phyloP scores from a whole-genome alignment of 2,797 vertebrate species.

The Pagetopsis macropterus region DNA sequence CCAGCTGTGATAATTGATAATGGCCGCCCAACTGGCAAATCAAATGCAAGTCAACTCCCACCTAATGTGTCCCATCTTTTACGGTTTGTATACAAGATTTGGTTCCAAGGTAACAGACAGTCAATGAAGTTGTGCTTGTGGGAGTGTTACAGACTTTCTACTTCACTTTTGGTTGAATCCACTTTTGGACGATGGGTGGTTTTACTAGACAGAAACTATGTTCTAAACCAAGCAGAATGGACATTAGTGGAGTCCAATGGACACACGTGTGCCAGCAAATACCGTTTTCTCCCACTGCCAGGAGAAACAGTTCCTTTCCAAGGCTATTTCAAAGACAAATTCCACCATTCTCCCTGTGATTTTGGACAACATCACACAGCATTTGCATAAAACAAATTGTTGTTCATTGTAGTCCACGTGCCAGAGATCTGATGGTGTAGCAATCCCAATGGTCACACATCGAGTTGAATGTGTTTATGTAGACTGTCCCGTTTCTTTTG shows the following conservation, averaged over 20 bases:
- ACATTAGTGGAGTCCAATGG: constrained; percentile 48
- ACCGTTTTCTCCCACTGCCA: constrained; percentile 55
- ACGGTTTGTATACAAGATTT: not conserved
- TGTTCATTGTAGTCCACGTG: constrained; percentile 33
- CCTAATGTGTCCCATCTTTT: not conserved
- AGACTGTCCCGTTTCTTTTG: not conserved
- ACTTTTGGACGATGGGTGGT: constrained; percentile 38
- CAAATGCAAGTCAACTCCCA: not conserved
- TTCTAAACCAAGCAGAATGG: constrained; percentile 43
- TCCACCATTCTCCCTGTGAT: constrained; percentile 58
- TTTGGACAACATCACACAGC: constrained; percentile 61
- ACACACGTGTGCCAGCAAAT: constrained; percentile 50
- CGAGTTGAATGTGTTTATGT: constrained; percentile 27
- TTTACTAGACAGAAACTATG: constrained; percentile 45
- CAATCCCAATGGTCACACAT: constrained; percentile 23
- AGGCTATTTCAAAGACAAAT: constrained; percentile 58
- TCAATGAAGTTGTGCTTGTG: not conserved
- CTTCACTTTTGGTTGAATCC: constrained; percentile 24
- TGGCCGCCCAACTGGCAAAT: not conserved
- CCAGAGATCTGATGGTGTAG: constrained; percentile 42
- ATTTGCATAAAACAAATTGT: constrained; percentile 75
- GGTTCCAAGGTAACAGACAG: constrained; percentile 1
- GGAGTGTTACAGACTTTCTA: constrained; percentile 8
- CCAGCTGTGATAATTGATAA: not conserved
- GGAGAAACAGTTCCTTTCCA: constrained; percentile 56